Evolutionary conservation across 2,888 invertebrate genomes (phyloP), one percentile per base, ranked within the genome.

Genomic region (Drosophila multiciliata): DNA sequence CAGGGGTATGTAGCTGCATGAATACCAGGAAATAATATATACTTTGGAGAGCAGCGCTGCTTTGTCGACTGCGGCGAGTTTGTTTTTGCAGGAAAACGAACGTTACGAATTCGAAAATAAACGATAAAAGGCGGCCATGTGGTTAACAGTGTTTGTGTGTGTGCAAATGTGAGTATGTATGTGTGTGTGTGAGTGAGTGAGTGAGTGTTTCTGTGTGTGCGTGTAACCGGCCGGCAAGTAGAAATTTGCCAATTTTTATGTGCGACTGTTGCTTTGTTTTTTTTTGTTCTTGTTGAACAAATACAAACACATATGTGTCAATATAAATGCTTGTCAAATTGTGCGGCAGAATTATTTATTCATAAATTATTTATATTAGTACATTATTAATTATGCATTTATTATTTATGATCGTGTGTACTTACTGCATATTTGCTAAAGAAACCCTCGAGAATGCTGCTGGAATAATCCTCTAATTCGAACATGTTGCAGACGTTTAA

Each of bases 401-500:
- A 48, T 32, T n/a, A 53, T 20, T n/a, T 40, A 20, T 38, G 26
- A 2, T 36, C 26, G 17, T 35, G 29, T 58, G 29, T 62, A 66
- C 96, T 95, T 94, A 96, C 96, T 94, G 95, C 94, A 94, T 95
- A 95, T 94, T 95, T 95, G 94, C 94, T 94, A 87, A 93, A 92
- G 93, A 94, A 94, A 93, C 95, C 95, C 94, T 95, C 94, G 94
- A 94, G 94, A 94, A 95, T 95, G 94, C 95, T 94, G 92, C 94
- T 93, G 88, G 95, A 94, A 94, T 94, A 95, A 94, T 95, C 95
- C 94, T 95, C 94, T 94, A 96, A 94, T 94, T 96, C 95, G 94
- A 95, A 95, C 95, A 95, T 95, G 93, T 94, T 90, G 64, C 50
- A 52, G 33, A 59, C 60, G 64, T 58, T 66, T 53, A 29, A 29